These are phyloP conservation scores for Drosophila arawakana DNA, from an alignment of 1,140 invertebrate genomes.

Conservation along the genomic window DNA sequence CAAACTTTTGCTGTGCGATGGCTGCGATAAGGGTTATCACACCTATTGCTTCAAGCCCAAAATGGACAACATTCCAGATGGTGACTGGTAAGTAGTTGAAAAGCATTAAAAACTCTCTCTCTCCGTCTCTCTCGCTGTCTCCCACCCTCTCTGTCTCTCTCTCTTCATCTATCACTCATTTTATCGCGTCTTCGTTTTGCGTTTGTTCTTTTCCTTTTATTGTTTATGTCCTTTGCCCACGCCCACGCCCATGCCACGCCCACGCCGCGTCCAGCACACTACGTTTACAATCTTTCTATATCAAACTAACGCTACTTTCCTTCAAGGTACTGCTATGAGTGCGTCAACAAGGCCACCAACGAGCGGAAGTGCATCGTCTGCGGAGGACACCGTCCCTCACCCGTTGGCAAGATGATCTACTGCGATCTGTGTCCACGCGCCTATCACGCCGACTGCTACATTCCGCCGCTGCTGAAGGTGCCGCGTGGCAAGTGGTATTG, in stretches of 20 bases:
- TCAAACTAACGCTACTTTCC: slow-evolving; percentile 14
- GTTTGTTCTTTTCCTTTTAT: not conserved
- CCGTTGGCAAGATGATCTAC: slow-evolving; percentile 90
- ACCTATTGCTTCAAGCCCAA: slow-evolving; percentile 99
- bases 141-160: not conserved
- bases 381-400: slow-evolving; percentile 88
- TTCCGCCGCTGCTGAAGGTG: slow-evolving; percentile 93
- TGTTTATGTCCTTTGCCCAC: not conserved
- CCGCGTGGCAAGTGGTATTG: slow-evolving; percentile 95
- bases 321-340: slow-evolving; percentile 96
- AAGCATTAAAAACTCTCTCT: not conserved
- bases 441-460: slow-evolving; percentile 96
- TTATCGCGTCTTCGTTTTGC: not conserved
- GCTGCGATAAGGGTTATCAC: slow-evolving; percentile 99
- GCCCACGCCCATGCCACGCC: slow-evolving; percentile 25
- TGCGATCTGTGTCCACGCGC: slow-evolving; percentile 96
- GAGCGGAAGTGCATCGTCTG: slow-evolving; percentile 95
- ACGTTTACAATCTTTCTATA: no score
- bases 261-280: slow-evolving; percentile 39
- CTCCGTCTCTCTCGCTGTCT: not conserved
- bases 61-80: slow-evolving; percentile 98
- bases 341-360: slow-evolving; percentile 97
- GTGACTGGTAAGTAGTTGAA: slow-evolving; percentile 92
- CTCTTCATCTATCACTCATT: not conserved
- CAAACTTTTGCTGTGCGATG: slow-evolving; percentile 96